Conservation (phyloP, 1,140 invertebrate genomes). For the Pseudoatta argentina region DNA sequence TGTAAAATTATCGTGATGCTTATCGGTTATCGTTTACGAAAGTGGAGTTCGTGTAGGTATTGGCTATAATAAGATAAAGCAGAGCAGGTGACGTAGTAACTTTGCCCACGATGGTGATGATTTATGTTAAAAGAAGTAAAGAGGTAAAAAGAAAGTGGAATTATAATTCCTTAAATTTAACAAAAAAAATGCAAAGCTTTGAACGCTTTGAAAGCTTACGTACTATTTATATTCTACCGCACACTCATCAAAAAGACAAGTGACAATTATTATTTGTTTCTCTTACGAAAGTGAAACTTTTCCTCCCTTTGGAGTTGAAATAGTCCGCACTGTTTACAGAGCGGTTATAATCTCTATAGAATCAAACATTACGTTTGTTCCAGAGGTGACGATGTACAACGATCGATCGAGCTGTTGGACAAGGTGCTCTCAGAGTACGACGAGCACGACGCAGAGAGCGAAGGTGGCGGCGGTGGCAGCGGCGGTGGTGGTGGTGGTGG, state of each 20-base stretch:
- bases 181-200: neutral
- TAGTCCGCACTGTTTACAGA: slow-evolving; percentile 18
- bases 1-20: slow-evolving; percentile 37
- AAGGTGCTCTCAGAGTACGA: slow-evolving; percentile 95
- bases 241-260: neutral
- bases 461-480: slow-evolving; percentile 77
- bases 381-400: slow-evolving; percentile 93
- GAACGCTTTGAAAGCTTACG: too few species aligned
- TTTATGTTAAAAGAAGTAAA: slow-evolving; percentile 19
- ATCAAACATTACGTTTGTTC: slow-evolving; percentile 85
- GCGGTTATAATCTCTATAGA: slow-evolving; percentile 81
- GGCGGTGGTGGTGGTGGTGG: slow-evolving; percentile 81
- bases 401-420: slow-evolving; percentile 94
- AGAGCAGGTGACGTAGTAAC: neutral
- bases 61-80: slow-evolving; percentile 21
- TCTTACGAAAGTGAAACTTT: neutral
- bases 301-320: neutral
- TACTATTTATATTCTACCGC: neutral
- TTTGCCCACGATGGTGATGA: slow-evolving; percentile 10
- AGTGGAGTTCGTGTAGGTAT: neutral
- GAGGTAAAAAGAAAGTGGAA: neutral
- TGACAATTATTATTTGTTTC: neutral
- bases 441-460: slow-evolving; percentile 89
- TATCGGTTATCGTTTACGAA: slow-evolving; percentile 47
- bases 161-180: slow-evolving; percentile 3